Base-by-base conservation (phyloP, 2,888 invertebrate genomes). In the Epiblema foenella region DNA sequence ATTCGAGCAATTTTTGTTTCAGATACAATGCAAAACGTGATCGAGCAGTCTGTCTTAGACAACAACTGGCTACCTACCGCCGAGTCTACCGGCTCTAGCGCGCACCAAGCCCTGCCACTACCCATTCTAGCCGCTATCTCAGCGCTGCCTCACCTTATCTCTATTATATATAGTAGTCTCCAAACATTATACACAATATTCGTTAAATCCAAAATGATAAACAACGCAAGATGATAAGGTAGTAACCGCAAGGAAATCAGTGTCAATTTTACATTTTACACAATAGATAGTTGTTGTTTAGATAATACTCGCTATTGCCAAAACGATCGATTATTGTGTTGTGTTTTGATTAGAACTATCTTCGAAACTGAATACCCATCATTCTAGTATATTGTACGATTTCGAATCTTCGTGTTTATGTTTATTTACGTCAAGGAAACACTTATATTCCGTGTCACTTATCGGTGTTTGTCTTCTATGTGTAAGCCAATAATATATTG, bases 21-120 rank as follows among this genome's bases (percentile, higher is more conserved):
- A 93, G 93, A 93, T 79, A 92, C 93, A 72, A 89, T 93, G 90
- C 93, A 93, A 81, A 93, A 93, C 73, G 91, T 93, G 29, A 91
- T 93, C 65, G 93, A 94, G 78, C 93, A 93, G 81, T 93, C 94
- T 42, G 93, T 94, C 29, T 88, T 93, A 46, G 93, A 93, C 85
- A 93, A 93, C 86, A 89, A 92, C 80, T 93, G 93, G 93, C 82
- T 93, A 24, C 93, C 93, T 8, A 93, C 94, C 80, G 91, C 87
- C 8, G 92, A 91, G 72, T 93, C 93, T 0, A 84, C 87, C 1
- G 89, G 87, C n/a, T 84, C 87, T 46, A 82, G 79, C 58, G 79
- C 77, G 49, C 79, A 85, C 72, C 86, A 84, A 79, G 78, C 84
- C 9, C 77, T 83, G 29, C 82, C 89, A 46, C 76, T 88, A 73